Base-by-base conservation (phyloP, 2,113 vertebrate genomes). In the Columba livia region DNA sequence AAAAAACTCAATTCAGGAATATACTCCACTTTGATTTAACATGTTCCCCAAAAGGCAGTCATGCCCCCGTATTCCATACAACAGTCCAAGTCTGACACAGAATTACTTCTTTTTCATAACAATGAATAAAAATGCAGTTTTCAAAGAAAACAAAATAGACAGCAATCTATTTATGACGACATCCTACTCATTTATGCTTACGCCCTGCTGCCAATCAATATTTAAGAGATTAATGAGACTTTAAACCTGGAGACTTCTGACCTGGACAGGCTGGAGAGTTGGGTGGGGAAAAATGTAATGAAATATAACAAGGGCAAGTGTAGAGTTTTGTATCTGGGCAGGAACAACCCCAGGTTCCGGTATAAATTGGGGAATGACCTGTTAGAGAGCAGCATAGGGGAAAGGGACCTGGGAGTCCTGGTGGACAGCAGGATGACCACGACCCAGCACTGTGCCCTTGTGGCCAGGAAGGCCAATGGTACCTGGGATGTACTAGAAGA, bases 1-100 rank as follows among this genome's bases (percentile, higher is more conserved):
- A 97, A 95, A 77, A 93, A 91, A 90, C 54, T 87, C 12, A 3
- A 7, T 89, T 92, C 79, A 71, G 58, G 72, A 89, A 86, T 85
- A 86, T 15, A 75, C 4, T 4, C 12, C 9, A 3, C 40, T 94
- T 85, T 69, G 74, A 85, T 91, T 96, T 95, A 95, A 91, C 50
- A 66, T 5, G 1, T 65, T 93, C 57, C 32, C 69, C 79, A 64
- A 72, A 77, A 82, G 31, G 36, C 71, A 89, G 51, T 50, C 15
- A 3, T 62, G 67, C 15, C 73, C 53, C 29, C 75, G n/a, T 42
- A 64, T 83, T 74, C 51, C 14, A 38, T 8, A 13, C 5, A 4
- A 32, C 48, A 81, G 42, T 29, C 36, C 51, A 78, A 38, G 10
- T 56, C 50, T 58, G 44, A 60, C 26, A 53, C 5, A 8, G 18